Conservation (phyloP, 2,888 invertebrate genomes). For the Atethmia centrago region DNA sequence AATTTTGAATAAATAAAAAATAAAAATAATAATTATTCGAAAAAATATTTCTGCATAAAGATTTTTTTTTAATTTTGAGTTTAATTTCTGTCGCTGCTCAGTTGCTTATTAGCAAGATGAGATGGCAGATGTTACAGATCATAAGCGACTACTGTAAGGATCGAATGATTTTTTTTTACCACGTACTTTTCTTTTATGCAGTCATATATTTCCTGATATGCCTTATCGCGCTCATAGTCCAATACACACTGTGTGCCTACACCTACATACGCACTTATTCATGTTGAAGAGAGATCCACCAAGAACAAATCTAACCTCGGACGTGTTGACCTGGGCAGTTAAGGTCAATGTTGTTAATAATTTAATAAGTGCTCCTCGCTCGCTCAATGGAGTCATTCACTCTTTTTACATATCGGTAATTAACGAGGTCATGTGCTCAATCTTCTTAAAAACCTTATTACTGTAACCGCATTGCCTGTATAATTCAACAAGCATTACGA, state of each 20-base stretch:
- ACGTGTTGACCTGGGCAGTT: constrained; percentile 16
- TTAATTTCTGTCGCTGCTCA: too few species aligned
- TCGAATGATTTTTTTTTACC: too few species aligned
- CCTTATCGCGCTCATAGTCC: too few species aligned
- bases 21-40: too few species aligned
- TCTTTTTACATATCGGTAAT: constrained; percentile 31
- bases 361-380: constrained; percentile 23
- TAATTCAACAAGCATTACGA: background rate
- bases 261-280: constrained; percentile 8
- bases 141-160: too few species aligned
- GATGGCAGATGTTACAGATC: too few species aligned
- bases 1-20: too few species aligned
- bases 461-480: background rate
- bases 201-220: background rate
- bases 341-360: constrained; percentile 43
- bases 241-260: too few species aligned
- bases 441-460: constrained; percentile 30
- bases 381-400: constrained; percentile 26
- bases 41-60: too few species aligned
- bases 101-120: too few species aligned
- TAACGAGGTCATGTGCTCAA: constrained; percentile 25
- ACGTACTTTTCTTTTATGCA: background rate
- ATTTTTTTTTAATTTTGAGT: too few species aligned
- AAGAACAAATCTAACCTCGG: constrained; percentile 12
- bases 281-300: constrained; percentile 13